Conservation (phyloP, 2,113 vertebrate species). For the Mesembrinibis cayennensis region DNA sequence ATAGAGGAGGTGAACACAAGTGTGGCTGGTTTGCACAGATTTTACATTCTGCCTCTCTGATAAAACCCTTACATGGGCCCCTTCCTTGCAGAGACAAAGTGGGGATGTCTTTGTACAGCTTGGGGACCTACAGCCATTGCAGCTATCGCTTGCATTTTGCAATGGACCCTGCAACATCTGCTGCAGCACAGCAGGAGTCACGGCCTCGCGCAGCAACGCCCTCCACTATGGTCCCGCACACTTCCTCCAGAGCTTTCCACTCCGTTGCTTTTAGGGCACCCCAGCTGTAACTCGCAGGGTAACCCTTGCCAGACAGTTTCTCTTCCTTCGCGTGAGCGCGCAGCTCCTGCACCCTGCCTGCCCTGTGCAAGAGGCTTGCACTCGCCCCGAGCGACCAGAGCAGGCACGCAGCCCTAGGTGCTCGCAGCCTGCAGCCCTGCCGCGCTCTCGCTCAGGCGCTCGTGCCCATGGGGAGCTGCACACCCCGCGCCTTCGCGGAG, state of each 20-base stretch:
- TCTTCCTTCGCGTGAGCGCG: accelerated
- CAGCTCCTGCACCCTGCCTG: neutral
- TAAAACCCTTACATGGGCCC: neutral
- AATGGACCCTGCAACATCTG: accelerated
- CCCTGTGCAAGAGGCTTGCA: accelerated
- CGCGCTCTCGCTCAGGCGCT: accelerated
- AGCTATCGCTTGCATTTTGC: neutral
- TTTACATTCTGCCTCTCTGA: neutral
- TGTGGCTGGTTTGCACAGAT: neutral
- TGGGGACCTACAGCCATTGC: neutral
- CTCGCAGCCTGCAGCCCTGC: neutral
- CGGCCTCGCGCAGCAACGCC: accelerated
- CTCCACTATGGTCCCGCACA: accelerated
- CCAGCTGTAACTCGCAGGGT: accelerated
- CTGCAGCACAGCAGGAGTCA: neutral
- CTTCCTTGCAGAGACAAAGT: neutral
- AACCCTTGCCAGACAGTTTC: neutral
- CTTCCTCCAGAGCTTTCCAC: neutral
- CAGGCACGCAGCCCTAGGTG: accelerated
- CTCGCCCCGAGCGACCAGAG: accelerated
- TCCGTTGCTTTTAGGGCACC: accelerated
- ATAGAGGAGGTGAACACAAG: neutral
- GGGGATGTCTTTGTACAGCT: neutral
- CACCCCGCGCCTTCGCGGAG: neutral
- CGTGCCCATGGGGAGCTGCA: accelerated